A percentile compares a stretch with the other conserved stretches of the same genome.
Conservation (phyloP, 2,888 invertebrate genomes). For the Platycheirus rosarum region DNA sequence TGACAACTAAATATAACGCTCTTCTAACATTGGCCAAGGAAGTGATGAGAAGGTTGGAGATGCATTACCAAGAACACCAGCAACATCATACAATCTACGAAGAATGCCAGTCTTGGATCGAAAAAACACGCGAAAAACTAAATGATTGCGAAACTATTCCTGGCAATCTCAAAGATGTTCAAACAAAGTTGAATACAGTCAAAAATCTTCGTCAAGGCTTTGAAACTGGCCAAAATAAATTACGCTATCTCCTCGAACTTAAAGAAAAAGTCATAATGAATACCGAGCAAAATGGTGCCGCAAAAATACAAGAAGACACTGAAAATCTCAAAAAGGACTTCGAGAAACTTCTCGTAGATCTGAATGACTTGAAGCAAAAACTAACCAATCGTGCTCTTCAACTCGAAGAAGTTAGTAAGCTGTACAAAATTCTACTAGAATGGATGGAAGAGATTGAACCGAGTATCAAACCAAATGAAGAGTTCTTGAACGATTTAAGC, state of each 20-base stretch:
- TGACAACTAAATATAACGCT: slow-evolving; percentile 97
- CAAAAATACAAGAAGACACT: slow-evolving; percentile 95
- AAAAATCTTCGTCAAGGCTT: slow-evolving; percentile 94
- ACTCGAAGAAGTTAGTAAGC: slow-evolving; percentile 93
- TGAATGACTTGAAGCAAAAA: slow-evolving; percentile 90
- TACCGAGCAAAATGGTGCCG: slow-evolving; percentile 93
- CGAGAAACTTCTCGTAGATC: slow-evolving; percentile 91
- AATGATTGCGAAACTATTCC: slow-evolving; percentile 91
- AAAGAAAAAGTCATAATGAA: slow-evolving; percentile 97
- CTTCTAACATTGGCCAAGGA: slow-evolving; percentile 95
- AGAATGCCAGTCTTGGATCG: slow-evolving; percentile 97
- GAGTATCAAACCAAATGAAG: slow-evolving; percentile 89
- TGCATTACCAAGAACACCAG: slow-evolving; percentile 97
- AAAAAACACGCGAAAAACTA: slow-evolving; percentile 93
- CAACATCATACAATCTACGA: slow-evolving; percentile 96
- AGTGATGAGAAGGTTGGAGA: slow-evolving; percentile 94
- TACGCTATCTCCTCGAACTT: slow-evolving; percentile 92
- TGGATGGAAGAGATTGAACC: slow-evolving; percentile 95
- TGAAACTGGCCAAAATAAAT: slow-evolving; percentile 94
- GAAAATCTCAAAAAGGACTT: slow-evolving; percentile 94
- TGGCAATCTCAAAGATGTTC: slow-evolving; percentile 91
- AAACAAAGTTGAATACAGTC: slow-evolving; percentile 92
- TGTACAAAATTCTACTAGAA: slow-evolving; percentile 90
- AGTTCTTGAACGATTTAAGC: slow-evolving; percentile 91
- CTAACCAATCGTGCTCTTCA: slow-evolving; percentile 89